Conservation (phyloP, 2,888 invertebrate species). For the Euphydryas editha region DNA sequence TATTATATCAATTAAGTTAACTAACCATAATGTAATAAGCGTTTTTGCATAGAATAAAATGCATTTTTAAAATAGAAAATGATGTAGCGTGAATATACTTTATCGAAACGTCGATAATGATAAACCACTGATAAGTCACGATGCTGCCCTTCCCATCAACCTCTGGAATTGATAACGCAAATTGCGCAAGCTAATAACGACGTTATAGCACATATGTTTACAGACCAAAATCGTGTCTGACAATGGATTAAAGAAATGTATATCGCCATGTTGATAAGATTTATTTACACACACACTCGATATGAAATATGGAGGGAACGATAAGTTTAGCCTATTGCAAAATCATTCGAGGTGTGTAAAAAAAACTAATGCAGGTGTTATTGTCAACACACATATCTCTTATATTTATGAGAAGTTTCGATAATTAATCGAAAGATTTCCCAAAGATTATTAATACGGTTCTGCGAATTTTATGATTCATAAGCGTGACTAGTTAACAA, state of each 20-base stretch:
- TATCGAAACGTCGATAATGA: conserved; percentile 38
- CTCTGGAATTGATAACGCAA: conserved; percentile 17
- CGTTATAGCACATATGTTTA: conserved; percentile 4
- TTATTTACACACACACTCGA: conserved; percentile 34
- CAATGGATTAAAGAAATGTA: conserved; percentile 9
- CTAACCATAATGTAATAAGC: not conserved
- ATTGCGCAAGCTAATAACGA: conserved; percentile 18
- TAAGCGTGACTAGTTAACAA: too few relatives aligned
- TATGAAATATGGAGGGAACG: conserved; percentile 27
- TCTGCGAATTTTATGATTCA: too few relatives aligned
- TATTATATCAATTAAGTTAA: not conserved
- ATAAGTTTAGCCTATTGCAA: conserved; percentile 36
- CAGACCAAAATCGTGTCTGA: conserved; percentile 20
- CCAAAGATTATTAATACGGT: not conserved
- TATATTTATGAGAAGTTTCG: not conserved
- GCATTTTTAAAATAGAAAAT: conserved; percentile 16
- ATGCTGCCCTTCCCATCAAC: conserved; percentile 40
- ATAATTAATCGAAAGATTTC: not conserved
- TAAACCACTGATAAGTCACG: conserved; percentile 38
- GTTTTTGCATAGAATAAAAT: conserved; percentile 15
- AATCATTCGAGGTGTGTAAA: conserved; percentile 24
- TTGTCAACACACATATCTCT: not conserved
- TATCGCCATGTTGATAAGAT: conserved; percentile 16
- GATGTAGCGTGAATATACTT: conserved; percentile 25
- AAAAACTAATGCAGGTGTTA: conserved; percentile 1